Base-by-base conservation (phyloP, 37 sponge, comb jelly and placozoan species). In the Amphimedon queenslandica region DNA sequence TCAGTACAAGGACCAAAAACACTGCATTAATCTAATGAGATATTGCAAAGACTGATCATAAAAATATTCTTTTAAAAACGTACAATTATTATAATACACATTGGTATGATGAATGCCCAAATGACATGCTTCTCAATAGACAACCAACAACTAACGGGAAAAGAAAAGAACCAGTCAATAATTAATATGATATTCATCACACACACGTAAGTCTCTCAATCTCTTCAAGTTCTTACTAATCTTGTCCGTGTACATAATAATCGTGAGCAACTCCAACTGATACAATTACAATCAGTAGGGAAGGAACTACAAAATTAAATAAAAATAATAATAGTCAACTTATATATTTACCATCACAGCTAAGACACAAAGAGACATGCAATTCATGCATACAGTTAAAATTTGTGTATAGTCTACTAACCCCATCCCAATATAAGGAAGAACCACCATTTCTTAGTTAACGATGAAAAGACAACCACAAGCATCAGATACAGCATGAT, bases 91-190 rank as follows among this genome's bases (percentile, higher is more conserved):
- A 77, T 72, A 28, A 40, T 73, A 29, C 77, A 30, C 79, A 84
- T 77, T 13, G 84, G 84, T 39, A 42, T 73, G 41, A 57, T 53
- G 40, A 84, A 84, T 1, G 73, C 79, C 39, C 35, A 77, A 23
- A 75, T 75, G 13, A 53, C 70, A 69, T 35, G 40, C 28, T 71
- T 77, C 42, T 76, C 38, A 34, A 60, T 30, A 5, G 71, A 69
- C 37, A 83, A 39, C 76, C 76, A 83, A 34, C 75, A 82, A 1
- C 82, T 74, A n/a, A n/a, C n/a, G n/a, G n/a, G n/a, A n/a, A n/a
- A n/a, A n/a, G n/a, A n/a, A n/a, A n/a, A n/a, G n/a, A n/a, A n/a
- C n/a, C n/a, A n/a, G n/a, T n/a, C n/a, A n/a, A n/a, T n/a, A n/a
- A n/a, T n/a, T n/a, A n/a, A n/a, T n/a, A n/a, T n/a, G n/a, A n/a